Evolutionary conservation across 2,797 vertebrate genomes (phyloP), one percentile per base, ranked within the genome.

Genomic region (Hipposideros larvatus): DNA sequence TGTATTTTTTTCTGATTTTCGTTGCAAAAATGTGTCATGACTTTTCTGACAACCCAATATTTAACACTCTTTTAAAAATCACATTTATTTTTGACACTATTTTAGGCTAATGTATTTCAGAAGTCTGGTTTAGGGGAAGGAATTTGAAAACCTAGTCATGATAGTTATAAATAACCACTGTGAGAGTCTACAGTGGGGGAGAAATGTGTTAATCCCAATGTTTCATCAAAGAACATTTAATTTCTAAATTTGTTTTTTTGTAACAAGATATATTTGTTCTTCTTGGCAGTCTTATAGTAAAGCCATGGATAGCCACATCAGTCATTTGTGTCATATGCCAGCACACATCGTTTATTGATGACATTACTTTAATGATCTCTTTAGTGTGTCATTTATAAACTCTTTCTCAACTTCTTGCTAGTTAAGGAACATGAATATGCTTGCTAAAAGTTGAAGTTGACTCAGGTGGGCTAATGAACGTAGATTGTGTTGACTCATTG

Each of bases 381-480:
- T 41, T 74, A n/a, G 59, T 68, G 41, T 66, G 78, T 74, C 51
- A 57, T 80, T 61, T 79, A 11, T 43, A 94, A 57, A 90, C 53
- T 13, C n/a, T 63, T 3, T 92, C 70, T 41, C 48, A 31, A 14
- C 24, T 51, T 55, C 57, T 43, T 74, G 24, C 89, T 85, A 19
- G 48, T 55, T 71, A 21, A 41, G 26, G 73, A 68, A 71, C 46
- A 55, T 34, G 77, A 87, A 43, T 37, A 21, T 84, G 71, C 93
- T 75, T 87, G 75, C 59, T 87, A 16, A 87, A 74, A 53, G 89
- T 31, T 46, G 28, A 28, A 78, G 87, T 43, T 74, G 59, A 63
- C 84, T 91, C 90, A 82, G 90, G 93, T 86, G 90, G 87, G 84
- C 79, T 31, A 55, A 53, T 41, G 68, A 46, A 78, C 34, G 46